A percentile compares a stretch with the other conserved stretches of the same genome.
phyloP scores from a whole-genome alignment of 2,888 invertebrate genomes.

The Congeria kusceri region DNA sequence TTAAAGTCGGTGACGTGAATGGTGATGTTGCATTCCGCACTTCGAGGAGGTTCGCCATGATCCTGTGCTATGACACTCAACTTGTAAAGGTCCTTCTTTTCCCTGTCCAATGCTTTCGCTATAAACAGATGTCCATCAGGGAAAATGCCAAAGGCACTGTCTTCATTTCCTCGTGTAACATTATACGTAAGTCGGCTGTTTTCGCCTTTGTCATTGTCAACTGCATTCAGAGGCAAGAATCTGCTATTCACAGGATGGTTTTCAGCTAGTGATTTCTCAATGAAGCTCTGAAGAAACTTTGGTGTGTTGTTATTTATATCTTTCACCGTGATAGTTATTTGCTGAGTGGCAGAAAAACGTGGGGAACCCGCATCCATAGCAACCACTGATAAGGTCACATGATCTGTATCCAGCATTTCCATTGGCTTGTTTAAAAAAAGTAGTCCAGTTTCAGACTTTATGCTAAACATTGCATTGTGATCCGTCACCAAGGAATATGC shows the following conservation, averaged over 20 bases:
- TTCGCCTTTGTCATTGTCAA: conserved; percentile 78
- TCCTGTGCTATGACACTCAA: conserved; percentile 94
- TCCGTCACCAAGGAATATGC: conserved; percentile 93
- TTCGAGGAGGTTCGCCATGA: conserved; percentile 85
- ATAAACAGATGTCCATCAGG: conserved; percentile 97
- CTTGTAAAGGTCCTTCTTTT: conserved; percentile 96
- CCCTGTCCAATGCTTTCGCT: conserved; percentile 93
- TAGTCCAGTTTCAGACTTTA: conserved; percentile 94
- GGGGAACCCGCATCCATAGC: conserved; percentile 79
- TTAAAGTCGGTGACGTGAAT: conserved; percentile 90
- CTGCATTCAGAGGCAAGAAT: conserved; percentile 78
- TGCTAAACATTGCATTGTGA: conserved; percentile 91
- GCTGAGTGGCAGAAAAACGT: conserved; percentile 66
- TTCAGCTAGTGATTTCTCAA: conserved; percentile 96
- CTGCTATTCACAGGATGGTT: conserved; percentile 95
- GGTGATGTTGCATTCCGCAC: conserved; percentile 94
- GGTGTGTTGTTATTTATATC: conserved; percentile 99
- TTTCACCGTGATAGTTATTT: conserved; percentile 87
- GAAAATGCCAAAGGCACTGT: conserved; percentile 96
- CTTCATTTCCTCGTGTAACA: conserved; percentile 94
- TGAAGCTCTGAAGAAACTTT: conserved; percentile 95
- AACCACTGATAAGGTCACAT: conserved; percentile 68
- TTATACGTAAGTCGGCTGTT: conserved; percentile 85
- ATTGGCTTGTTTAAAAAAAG: conserved; percentile 93
- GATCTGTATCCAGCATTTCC: conserved; percentile 49